Evolutionary conservation across 64 coral and sea anemone genomes (phyloP).

Genomic region (Montipora efflorescens): DNA sequence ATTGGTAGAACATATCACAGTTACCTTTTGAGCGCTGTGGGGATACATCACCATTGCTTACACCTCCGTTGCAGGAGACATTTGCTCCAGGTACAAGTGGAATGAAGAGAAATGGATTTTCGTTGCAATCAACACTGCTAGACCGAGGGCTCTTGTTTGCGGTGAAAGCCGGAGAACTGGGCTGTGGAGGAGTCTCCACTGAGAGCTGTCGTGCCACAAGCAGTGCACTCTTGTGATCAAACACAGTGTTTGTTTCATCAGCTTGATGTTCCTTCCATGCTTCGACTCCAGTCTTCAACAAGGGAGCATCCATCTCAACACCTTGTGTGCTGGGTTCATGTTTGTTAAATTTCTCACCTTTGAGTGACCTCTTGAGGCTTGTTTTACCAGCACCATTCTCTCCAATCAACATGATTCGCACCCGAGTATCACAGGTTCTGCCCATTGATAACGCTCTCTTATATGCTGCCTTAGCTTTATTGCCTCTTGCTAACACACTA

Average conservation of each 20-base stretch:
- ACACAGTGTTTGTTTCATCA: conserved; percentile 12
- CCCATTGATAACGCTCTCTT: background rate
- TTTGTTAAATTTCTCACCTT: conserved; percentile 33
- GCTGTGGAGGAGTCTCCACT: background rate
- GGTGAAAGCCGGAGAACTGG: background rate
- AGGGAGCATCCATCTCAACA: background rate
- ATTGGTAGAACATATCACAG: too few relatives aligned
- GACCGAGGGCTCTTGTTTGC: background rate
- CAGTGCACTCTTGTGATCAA: conserved; percentile 44
- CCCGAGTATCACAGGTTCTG: conserved; percentile 18
- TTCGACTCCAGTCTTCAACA: background rate
- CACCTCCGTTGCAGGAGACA: background rate
- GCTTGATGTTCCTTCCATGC: conserved; percentile 3
- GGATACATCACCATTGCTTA: background rate
- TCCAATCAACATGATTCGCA: conserved; percentile 49
- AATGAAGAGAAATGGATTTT: background rate
- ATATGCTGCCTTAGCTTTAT: conserved; percentile 15
- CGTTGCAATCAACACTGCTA: background rate
- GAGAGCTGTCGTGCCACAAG: conserved; percentile 23
- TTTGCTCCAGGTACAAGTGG: background rate
- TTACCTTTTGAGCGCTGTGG: background rate
- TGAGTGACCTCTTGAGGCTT: conserved; percentile 28
- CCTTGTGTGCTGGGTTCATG: conserved; percentile 7
- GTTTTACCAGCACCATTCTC: conserved; percentile 13
- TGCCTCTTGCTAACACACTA: conserved; percentile 22